Conservation (phyloP, 2,113 vertebrate species). For the Crotalus viridis region DNA sequence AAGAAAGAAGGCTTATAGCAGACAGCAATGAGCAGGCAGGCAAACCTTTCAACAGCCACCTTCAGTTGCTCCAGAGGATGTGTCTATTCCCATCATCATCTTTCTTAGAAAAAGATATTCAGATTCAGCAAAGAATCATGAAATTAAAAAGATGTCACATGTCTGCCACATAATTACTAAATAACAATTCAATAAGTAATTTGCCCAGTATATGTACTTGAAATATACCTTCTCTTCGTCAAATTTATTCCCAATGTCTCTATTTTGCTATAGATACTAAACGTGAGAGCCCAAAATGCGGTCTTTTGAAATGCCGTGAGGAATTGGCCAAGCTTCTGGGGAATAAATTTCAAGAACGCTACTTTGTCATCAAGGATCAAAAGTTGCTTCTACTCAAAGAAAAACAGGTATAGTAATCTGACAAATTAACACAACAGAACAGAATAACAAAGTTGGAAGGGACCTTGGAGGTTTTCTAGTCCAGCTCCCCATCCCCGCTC, state of each 20-base stretch:
- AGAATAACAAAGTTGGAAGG: background rate
- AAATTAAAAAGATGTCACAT: background rate
- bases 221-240: background rate
- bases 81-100: background rate
- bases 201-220: too few species aligned
- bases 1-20: too few species aligned
- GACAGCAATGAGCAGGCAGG: too few species aligned
- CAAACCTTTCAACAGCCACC: too few species aligned
- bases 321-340: slow-evolving; percentile 89
- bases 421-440: background rate
- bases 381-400: slow-evolving; percentile 91
- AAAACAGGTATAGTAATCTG: slow-evolving; percentile 79
- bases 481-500: background rate
- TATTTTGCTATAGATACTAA: slow-evolving; percentile 74
- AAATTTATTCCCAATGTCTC: background rate
- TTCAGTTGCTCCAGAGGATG: background rate
- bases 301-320: slow-evolving; percentile 87
- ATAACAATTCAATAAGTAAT: background rate
- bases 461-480: background rate
- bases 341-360: slow-evolving; percentile 90
- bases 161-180: background rate
- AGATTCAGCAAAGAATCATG: background rate
- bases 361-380: slow-evolving; percentile 84
- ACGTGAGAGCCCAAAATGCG: slow-evolving; percentile 84
- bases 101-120: background rate